phyloP scores from a whole-genome alignment of 2,797 vertebrate species.

The Enteromius treurensis region DNA sequence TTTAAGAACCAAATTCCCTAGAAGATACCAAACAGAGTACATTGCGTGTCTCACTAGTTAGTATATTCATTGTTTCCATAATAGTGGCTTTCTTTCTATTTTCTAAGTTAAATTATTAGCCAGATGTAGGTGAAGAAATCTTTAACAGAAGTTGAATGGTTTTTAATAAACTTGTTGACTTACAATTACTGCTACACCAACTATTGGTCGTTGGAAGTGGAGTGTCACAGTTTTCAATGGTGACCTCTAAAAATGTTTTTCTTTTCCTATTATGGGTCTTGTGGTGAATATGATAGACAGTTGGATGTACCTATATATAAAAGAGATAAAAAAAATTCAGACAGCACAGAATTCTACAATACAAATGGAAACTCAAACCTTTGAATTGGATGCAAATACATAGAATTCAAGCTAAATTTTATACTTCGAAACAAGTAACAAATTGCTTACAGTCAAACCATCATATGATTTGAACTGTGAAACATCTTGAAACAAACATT shows the following conservation, averaged over 20 bases:
- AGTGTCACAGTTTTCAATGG: background rate
- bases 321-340: background rate
- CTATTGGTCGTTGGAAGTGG: background rate
- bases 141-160: slow-evolving; percentile 1
- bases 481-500: slow-evolving; percentile 15
- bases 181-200: background rate
- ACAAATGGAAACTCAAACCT: slow-evolving; percentile 1
- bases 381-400: background rate
- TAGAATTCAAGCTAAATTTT: background rate
- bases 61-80: background rate
- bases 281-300: slow-evolving; percentile 1
- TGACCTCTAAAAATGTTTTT: background rate
- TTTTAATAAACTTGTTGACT: slow-evolving; percentile 13
- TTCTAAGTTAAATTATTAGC: slow-evolving; percentile 37
- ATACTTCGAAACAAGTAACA: background rate
- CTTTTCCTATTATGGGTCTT: background rate
- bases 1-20: slow-evolving; percentile 18
- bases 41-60: background rate
- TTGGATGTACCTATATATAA: background rate
- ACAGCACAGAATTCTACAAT: background rate
- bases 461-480: slow-evolving; percentile 1
- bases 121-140: background rate
- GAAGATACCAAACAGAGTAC: background rate
- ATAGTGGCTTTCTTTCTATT: slow-evolving; percentile 7
- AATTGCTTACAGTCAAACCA: background rate